A percentile compares a stretch with the other conserved stretches of the same genome.
These are phyloP conservation scores for Pristionchus maxplancki DNA, from an alignment of 2,888 invertebrate genomes.

Conservation along the genomic window DNA sequence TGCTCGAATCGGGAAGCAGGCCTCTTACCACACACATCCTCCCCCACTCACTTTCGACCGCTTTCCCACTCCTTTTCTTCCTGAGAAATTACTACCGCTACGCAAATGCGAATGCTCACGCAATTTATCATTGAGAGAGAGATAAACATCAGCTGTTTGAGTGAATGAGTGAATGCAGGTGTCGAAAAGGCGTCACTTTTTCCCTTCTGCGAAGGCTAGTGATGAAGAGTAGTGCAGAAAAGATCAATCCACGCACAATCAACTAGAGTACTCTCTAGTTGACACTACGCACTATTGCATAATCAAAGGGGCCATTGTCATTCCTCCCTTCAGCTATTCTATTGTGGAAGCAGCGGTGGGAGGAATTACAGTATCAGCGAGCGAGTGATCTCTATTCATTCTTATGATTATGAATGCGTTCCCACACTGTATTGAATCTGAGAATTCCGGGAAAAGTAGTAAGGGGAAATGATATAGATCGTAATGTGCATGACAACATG, in stretches of 20 bases:
- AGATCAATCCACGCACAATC: slow-evolving; percentile 3
- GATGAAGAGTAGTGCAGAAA: background rate
- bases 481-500: background rate
- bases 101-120: slow-evolving; percentile 2
- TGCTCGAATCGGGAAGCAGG: background rate
- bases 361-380: background rate
- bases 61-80: slow-evolving; percentile 4
- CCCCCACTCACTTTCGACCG: background rate
- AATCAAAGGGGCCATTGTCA: background rate
- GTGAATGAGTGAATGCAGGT: background rate
- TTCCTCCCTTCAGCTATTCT: background rate
- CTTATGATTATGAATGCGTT: background rate
- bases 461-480: background rate
- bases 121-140: background rate
- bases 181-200: background rate
- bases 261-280: background rate
- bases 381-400: background rate
- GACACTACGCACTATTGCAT: background rate
- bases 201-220: background rate
- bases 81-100: background rate
- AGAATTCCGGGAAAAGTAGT: background rate
- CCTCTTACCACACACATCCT: background rate
- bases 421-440: background rate
- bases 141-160: background rate
- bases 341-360: background rate